A percentile compares a stretch with the other conserved stretches of the same genome.
Conservation (phyloP, 2,113 vertebrate species). For the Forbesichthys papilliferus region DNA sequence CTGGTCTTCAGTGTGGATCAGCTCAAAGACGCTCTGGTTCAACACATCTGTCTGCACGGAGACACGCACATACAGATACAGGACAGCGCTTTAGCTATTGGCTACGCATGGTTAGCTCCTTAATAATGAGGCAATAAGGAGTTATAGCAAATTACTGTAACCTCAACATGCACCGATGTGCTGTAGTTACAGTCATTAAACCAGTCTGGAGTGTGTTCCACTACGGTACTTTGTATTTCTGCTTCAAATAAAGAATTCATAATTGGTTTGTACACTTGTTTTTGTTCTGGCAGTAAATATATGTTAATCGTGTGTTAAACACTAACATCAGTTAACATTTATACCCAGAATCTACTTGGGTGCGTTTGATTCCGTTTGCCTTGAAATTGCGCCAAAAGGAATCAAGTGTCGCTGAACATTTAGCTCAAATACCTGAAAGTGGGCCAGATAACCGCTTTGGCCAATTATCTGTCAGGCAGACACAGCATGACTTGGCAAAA, state of each 20-base stretch:
- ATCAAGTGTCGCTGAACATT: not conserved
- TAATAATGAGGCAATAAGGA: no score
- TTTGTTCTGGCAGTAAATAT: no score
- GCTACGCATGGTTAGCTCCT: not conserved
- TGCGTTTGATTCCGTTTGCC: not conserved
- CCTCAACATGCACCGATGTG: no score
- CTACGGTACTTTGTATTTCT: no score
- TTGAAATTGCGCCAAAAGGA: not conserved
- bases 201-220: no score
- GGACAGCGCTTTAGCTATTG: not conserved
- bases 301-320: no score
- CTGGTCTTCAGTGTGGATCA: conserved; percentile 83
- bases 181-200: no score
- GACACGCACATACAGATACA: not conserved
- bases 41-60: conserved; percentile 79
- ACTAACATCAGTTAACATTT: no score
- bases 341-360: not conserved
- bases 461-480: not conserved
- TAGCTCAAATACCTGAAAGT: not conserved
- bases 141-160: no score
- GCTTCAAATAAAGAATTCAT: no score
- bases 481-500: not conserved
- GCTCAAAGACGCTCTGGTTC: conserved; percentile 83
- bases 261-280: no score
- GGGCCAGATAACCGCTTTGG: not conserved